Percentiles rank a stretch among this genome's conserved stretches.
Conservation (phyloP, 1,140 invertebrate species). For the Drosophila insularis region DNA sequence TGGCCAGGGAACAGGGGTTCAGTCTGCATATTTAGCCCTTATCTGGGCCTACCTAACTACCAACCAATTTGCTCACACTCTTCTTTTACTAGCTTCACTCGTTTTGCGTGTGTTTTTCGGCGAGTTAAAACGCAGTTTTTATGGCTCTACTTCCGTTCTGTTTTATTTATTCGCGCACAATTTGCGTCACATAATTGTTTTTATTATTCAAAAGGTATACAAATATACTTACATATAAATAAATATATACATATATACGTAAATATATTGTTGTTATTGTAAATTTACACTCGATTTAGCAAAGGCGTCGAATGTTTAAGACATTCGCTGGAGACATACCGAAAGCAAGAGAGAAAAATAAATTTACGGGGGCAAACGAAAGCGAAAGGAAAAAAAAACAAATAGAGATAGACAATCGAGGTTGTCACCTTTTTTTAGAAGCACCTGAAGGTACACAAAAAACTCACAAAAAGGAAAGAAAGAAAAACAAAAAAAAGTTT, state of each 20-base stretch:
- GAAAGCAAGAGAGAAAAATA: too few species aligned
- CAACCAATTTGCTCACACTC: neutral
- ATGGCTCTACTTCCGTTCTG: conserved; percentile 73
- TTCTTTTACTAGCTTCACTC: neutral
- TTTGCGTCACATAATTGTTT: conserved; percentile 78
- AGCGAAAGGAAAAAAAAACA: neutral
- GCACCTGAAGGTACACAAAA: neutral
- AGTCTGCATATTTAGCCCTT: conserved; percentile 56
- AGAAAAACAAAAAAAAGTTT: neutral
- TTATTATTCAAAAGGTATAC: conserved; percentile 58
- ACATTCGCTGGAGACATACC: conserved; percentile 21
- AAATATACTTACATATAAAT: neutral
- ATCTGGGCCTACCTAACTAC: conserved; percentile 5
- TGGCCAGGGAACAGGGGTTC: too few species aligned
- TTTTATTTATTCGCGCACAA: conserved; percentile 78
- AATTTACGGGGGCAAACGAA: too few species aligned
- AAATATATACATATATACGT: conserved; percentile 11
- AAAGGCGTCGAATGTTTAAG: conserved; percentile 18
- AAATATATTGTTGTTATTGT: conserved; percentile 13
- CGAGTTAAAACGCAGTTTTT: conserved; percentile 73
- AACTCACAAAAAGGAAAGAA: neutral
- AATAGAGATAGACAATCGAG: neutral
- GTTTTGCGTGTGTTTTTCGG: conserved; percentile 44
- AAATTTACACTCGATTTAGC: conserved; percentile 65
- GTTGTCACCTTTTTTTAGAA: conserved; percentile 9